Percentiles rank a stretch among this genome's conserved stretches.
phyloP scores from a whole-genome alignment of 2,797 vertebrate species.

The Okamejei kenojei region DNA sequence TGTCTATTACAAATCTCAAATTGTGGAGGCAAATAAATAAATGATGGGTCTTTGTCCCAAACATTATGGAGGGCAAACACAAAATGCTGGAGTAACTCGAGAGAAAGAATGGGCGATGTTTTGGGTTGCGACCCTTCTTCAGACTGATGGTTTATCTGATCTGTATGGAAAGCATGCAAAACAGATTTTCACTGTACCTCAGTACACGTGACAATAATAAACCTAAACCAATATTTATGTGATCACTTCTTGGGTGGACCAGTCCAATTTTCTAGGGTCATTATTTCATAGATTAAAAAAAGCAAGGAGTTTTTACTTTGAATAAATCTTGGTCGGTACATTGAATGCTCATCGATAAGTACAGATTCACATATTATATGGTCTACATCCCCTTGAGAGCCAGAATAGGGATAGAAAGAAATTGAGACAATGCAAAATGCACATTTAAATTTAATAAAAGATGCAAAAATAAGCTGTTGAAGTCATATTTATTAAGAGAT shows the following conservation, averaged over 20 bases:
- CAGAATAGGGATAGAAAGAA: not conserved
- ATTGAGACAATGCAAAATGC: not conserved
- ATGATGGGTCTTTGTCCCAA: too few relatives aligned
- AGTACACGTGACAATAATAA: too few relatives aligned
- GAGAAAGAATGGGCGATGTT: too few relatives aligned
- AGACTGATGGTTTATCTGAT: too few relatives aligned
- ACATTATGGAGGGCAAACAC: too few relatives aligned
- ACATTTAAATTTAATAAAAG: conserved; percentile 1
- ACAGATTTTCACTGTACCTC: too few relatives aligned
- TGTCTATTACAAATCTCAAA: too few relatives aligned
- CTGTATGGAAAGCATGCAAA: too few relatives aligned
- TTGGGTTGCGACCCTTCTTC: too few relatives aligned
- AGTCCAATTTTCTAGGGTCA: not conserved
- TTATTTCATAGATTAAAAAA: not conserved
- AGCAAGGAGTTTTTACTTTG: not conserved
- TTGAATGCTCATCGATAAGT: not conserved
- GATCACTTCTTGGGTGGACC: not conserved
- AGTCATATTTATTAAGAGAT: conserved; percentile 80
- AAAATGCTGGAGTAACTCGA: too few relatives aligned
- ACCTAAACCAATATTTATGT: too few relatives aligned
- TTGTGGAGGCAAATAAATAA: too few relatives aligned
- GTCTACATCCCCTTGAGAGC: not conserved
- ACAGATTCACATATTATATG: not conserved
- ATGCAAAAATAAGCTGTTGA: conserved; percentile 48
- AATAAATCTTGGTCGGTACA: not conserved